Conservation (phyloP, 2,888 invertebrate species). For the Odontocerum albicorne region DNA sequence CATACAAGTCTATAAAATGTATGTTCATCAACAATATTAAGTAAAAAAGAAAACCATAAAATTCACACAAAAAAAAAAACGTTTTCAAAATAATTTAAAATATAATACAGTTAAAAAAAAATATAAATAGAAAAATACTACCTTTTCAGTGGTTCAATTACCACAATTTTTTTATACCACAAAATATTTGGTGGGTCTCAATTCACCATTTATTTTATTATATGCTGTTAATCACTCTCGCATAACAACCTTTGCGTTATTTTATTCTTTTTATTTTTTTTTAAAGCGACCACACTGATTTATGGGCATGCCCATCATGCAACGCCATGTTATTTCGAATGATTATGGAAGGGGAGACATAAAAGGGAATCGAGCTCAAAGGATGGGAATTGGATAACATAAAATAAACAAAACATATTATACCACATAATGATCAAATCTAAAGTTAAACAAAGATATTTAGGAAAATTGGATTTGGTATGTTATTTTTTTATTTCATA, state of each 20-base stretch:
- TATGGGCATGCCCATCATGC: conserved; percentile 20
- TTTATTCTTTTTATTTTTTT: not conserved
- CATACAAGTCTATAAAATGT: conserved; percentile 14
- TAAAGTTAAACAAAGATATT: no score
- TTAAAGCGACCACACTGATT: conserved; percentile 20
- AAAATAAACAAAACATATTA: not conserved
- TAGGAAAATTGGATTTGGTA: no score
- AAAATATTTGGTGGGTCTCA: conserved; percentile 7
- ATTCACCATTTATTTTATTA: conserved; percentile 19
- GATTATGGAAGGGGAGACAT: no score
- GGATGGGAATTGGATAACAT: not conserved
- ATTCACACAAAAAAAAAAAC: not conserved
- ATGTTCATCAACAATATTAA: conserved; percentile 5
- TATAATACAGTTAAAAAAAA: conserved; percentile 17
- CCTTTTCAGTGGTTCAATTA: conserved; percentile 24
- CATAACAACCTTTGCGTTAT: conserved; percentile 7
- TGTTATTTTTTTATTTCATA: no score
- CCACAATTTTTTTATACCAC: conserved; percentile 5
- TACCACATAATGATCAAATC: no score
- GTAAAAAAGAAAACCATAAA: not conserved
- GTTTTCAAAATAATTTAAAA: conserved; percentile 8
- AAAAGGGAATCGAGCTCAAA: not conserved
- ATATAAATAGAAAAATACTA: conserved; percentile 30
- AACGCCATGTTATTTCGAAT: conserved; percentile 12
- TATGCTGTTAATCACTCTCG: conserved; percentile 34